Percentiles rank a stretch among this genome's conserved stretches.
Conservation (phyloP, 2,888 invertebrate genomes). For the Hirtodrosophila alboralis region DNA sequence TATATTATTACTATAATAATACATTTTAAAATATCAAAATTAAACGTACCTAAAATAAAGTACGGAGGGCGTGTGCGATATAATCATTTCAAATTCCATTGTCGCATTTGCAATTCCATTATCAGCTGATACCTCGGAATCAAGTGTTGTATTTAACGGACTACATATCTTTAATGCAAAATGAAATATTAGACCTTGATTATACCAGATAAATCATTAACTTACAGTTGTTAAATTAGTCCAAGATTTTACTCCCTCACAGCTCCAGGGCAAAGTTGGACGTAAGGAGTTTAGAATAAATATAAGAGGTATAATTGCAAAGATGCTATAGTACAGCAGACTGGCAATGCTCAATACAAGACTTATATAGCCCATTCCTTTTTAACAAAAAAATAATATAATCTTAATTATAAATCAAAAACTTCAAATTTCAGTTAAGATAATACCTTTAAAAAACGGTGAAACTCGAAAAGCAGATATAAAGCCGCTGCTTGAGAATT, state of each 20-base stretch:
- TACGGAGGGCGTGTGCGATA: slow-evolving; percentile 74
- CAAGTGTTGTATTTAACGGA: neutral
- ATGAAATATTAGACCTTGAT: neutral
- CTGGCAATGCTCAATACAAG: slow-evolving; percentile 91
- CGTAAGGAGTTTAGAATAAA: slow-evolving; percentile 90
- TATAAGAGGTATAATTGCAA: slow-evolving; percentile 92
- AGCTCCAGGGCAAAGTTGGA: slow-evolving; percentile 91
- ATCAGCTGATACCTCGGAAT: neutral
- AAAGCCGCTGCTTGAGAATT: slow-evolving; percentile 92
- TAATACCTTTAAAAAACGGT: slow-evolving; percentile 93
- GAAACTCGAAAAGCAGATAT: slow-evolving; percentile 91
- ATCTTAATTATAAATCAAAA: neutral
- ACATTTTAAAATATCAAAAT: neutral
- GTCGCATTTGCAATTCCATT: neutral
- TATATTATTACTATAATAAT: too few species aligned
- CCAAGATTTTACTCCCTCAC: slow-evolving; percentile 85
- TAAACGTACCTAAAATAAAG: slow-evolving; percentile 66
- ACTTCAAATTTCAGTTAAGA: too few species aligned
- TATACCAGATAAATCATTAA: neutral
- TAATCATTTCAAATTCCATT: neutral
- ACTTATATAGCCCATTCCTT: slow-evolving; percentile 94
- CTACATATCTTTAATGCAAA: slow-evolving; percentile 45
- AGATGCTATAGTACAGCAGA: slow-evolving; percentile 91
- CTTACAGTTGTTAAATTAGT: slow-evolving; percentile 40
- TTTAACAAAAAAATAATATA: too few species aligned